A percentile compares a stretch with the other conserved stretches of the same genome.
phyloP scores from a whole-genome alignment of 2,113 vertebrate genomes.

The Centropristis striata region DNA sequence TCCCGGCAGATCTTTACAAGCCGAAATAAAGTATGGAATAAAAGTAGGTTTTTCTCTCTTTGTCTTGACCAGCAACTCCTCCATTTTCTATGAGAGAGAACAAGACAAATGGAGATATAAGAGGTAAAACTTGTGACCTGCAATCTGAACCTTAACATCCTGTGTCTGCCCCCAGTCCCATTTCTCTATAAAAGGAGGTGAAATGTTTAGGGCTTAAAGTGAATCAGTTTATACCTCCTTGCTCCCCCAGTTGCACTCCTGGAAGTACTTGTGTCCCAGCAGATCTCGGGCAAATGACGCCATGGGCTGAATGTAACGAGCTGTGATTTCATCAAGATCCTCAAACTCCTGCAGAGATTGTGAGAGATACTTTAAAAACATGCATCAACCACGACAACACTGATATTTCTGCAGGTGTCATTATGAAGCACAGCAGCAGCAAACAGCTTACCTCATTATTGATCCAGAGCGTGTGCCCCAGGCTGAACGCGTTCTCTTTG shows the following conservation, averaged over 20 bases:
- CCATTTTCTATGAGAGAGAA: conserved; percentile 92
- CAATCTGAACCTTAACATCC: too few species aligned
- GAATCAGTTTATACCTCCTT: conserved; percentile 87
- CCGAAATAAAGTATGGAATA: conserved; percentile 96
- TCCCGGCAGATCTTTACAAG: conserved; percentile 96
- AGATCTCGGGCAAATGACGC: conserved; percentile 97
- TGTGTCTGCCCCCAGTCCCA: too few species aligned
- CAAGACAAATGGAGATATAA: not conserved
- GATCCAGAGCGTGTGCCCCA: conserved; percentile 97
- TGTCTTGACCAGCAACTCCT: conserved; percentile 92
- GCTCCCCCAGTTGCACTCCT: conserved; percentile 92
- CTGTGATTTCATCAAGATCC: conserved; percentile 98
- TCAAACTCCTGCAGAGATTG: conserved; percentile 92
- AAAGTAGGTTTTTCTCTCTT: conserved; percentile 99
- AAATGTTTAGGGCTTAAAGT: too few species aligned
- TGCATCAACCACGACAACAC: not conserved
- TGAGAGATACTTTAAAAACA: not conserved
- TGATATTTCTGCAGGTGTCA: not conserved
- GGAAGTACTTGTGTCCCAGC: conserved; percentile 96
- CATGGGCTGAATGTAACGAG: conserved; percentile 98
- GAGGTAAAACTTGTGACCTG: not conserved
- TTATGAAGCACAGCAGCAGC: not conserved
- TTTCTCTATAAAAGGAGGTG: too few species aligned
- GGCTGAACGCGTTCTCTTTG: conserved; percentile 99
- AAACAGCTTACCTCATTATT: conserved; percentile 90